A percentile compares a stretch with the other conserved stretches of the same genome.
Evolutionary conservation across 2,113 vertebrate genomes (phyloP).

Genomic region (Pogonocichla stellata): DNA sequence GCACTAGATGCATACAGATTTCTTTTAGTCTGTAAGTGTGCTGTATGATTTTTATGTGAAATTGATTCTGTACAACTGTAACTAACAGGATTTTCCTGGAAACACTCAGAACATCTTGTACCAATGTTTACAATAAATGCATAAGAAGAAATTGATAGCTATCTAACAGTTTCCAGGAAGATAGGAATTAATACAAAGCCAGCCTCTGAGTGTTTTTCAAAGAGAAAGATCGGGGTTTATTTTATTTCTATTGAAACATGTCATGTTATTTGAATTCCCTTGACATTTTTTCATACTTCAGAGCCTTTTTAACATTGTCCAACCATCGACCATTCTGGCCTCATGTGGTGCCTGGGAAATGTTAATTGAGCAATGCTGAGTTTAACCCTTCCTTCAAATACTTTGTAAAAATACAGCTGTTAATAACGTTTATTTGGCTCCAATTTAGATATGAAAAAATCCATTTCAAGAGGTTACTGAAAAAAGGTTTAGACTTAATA

Average conservation of each 20-base stretch:
- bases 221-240: not conserved
- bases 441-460: slow-evolving; percentile 61
- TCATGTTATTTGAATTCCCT: not conserved
- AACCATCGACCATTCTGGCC: not conserved
- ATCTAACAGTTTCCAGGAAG: slow-evolving; percentile 49
- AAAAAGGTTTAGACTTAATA: slow-evolving; percentile 56
- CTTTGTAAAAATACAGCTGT: slow-evolving; percentile 47
- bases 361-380: slow-evolving; percentile 17
- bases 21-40: not conserved
- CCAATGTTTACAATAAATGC: slow-evolving; percentile 63
- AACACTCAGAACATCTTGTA: slow-evolving; percentile 65
- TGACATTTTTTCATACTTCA: not conserved
- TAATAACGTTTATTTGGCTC: slow-evolving; percentile 64
- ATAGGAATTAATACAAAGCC: not conserved
- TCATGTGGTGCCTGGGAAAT: slow-evolving; percentile 9
- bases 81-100: slow-evolving; percentile 69
- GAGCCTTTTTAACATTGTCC: not conserved
- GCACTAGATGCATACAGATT: slow-evolving; percentile 14
- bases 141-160: slow-evolving; percentile 53
- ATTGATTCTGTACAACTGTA: slow-evolving; percentile 61
- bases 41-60: slow-evolving; percentile 54
- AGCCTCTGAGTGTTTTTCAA: not conserved
- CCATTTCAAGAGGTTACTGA: slow-evolving; percentile 40
- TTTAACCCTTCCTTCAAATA: slow-evolving; percentile 19
- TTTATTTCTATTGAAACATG: not conserved